phyloP scores from a whole-genome alignment of 1,140 invertebrate species.

The Drosophila prosaltans region DNA sequence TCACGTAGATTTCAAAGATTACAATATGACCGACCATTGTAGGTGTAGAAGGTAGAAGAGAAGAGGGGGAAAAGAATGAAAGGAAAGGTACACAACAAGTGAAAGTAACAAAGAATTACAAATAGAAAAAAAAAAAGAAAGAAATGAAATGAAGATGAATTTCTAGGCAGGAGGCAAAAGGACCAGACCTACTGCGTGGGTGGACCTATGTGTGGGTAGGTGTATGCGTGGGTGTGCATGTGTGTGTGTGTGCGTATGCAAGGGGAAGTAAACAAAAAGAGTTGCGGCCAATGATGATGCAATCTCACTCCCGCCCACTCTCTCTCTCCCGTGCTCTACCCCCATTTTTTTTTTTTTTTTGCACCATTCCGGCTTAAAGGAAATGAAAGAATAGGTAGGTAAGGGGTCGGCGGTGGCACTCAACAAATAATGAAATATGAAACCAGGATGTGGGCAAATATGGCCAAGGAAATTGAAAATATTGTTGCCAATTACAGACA shows the following conservation, averaged over 20 bases:
- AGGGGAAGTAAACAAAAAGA: neutral
- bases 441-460: conserved; percentile 14
- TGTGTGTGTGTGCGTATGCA: no score
- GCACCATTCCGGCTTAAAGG: neutral
- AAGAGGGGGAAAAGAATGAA: no score
- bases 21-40: no score
- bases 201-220: no score
- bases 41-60: no score
- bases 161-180: neutral
- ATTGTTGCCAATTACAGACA: conserved; percentile 32
- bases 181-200: neutral
- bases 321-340: neutral
- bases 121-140: neutral
- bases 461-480: conserved; percentile 37
- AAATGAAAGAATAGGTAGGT: neutral
- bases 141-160: neutral
- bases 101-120: neutral
- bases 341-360: neutral
- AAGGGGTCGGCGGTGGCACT: neutral
- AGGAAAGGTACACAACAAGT: neutral
- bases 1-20: no score
- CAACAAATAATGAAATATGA: conserved; percentile 4
- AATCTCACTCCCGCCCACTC: neutral
- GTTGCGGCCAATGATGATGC: neutral
- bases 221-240: no score